Percentiles rank a stretch among this genome's conserved stretches.
These are phyloP conservation scores for Pachypsylla venusta DNA, from an alignment of 1,140 invertebrate species.

Conservation along the genomic window DNA sequence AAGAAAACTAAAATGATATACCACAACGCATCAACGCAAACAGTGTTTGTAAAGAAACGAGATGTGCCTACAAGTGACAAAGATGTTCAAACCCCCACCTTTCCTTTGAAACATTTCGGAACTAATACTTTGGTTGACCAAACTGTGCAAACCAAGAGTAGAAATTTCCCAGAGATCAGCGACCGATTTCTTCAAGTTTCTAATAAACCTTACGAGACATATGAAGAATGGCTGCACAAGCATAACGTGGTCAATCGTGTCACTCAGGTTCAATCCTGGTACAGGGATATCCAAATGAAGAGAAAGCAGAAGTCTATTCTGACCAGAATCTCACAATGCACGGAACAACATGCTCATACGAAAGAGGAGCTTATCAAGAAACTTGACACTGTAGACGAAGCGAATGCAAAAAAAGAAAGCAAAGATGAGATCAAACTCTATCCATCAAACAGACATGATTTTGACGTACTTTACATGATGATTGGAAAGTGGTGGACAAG, in stretches of 20 bases:
- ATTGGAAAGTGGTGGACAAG: constrained; percentile 45
- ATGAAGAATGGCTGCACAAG: constrained; percentile 14
- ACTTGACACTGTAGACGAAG: background rate
- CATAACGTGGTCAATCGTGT: constrained; percentile 14
- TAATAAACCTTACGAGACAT: constrained; percentile 10
- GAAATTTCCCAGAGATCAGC: constrained; percentile 8
- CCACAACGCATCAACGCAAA: constrained; percentile 19
- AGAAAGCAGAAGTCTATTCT: background rate
- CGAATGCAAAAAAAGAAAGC: constrained; percentile 10
- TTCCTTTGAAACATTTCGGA: constrained; percentile 7
- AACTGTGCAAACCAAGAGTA: constrained; percentile 11
- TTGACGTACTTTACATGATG: constrained; percentile 43
- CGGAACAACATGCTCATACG: background rate
- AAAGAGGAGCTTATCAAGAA: background rate
- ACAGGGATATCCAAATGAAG: background rate
- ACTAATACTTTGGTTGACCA: constrained; percentile 9
- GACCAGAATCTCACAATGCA: background rate
- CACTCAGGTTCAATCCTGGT: constrained; percentile 13
- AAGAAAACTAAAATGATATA: constrained; percentile 15
- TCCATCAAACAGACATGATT: constrained; percentile 42
- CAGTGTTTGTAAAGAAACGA: constrained; percentile 5
- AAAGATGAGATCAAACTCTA: constrained; percentile 23
- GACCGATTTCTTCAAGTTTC: constrained; percentile 14
- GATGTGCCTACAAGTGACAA: background rate
- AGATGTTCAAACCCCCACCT: constrained; percentile 14